These are phyloP conservation scores for Marmota flaviventris DNA, from an alignment of 2,113 vertebrate species.

Conservation along the genomic window DNA sequence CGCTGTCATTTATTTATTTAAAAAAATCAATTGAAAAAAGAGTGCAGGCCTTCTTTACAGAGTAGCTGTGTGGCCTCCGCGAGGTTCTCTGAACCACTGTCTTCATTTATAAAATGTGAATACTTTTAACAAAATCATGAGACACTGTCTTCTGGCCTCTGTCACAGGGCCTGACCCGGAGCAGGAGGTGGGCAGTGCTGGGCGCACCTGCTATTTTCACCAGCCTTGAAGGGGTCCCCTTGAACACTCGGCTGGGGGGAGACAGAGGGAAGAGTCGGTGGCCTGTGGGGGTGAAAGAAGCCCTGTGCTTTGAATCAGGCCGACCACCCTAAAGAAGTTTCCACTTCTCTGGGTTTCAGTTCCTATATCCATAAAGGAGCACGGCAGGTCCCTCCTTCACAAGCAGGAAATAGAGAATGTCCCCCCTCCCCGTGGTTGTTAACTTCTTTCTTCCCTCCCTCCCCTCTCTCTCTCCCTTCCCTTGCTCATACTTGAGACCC, in stretches of 20 bases:
- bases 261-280: neutral
- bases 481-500: neutral
- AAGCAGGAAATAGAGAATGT: neutral
- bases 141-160: neutral
- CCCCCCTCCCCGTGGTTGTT: rapidly evolving
- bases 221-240: neutral
- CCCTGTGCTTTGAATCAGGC: neutral
- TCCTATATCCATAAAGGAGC: neutral
- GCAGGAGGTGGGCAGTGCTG: neutral
- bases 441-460: neutral
- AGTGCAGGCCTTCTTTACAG: no score
- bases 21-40: no score
- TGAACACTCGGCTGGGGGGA: neutral
- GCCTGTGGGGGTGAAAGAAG: neutral
- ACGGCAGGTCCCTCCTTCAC: neutral
- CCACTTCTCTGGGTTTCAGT: neutral
- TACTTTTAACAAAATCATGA: neutral
- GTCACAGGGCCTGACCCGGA: neutral
- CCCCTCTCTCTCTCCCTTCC: neutral
- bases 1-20: no score
- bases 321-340: neutral
- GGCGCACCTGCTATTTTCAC: neutral
- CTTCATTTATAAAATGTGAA: neutral
- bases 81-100: neutral
- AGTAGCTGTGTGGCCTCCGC: neutral